Evolutionary conservation across 2,797 vertebrate species (phyloP), one percentile per base, ranked within the genome.

Genomic region (Falco berigora): DNA sequence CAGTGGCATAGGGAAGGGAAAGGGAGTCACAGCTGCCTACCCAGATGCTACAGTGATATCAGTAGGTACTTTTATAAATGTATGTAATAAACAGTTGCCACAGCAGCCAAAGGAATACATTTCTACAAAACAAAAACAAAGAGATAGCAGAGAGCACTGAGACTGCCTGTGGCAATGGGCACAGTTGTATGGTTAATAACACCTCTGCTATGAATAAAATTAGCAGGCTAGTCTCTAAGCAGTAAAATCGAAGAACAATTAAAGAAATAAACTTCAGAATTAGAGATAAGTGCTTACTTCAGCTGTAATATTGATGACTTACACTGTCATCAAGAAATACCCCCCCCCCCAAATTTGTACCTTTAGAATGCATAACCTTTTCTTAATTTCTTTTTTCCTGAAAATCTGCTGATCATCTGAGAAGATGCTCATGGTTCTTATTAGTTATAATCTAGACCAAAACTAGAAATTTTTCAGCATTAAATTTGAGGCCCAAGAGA

Each of bases 81-180:
- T 38, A 78, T 67, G 82, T 63, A 96, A 96, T 97, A 96, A 94
- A 92, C 88, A 94, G 83, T 96, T 95, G 88, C 94, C 94, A 96
- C 88, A 96, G 90, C 88, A 96, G 95, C 95, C 95, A 95, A 92
- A 95, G 86, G 71, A 94, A 94, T 74, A 92, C 74, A 85, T 32
- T 94, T 90, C 55, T 67, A 44, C 84, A 89, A 89, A 95, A 94
- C 77, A 96, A 92, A 94, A 95, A 46, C 59, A 90, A 73, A 92
- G 79, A 74, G 47, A 79, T 1, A 85, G 64, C 64, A 89, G 92
- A 0, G 4, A 94, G 81, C 78, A 34, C 53, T 34, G 92, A 91
- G 88, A 88, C 72, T 77, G 94, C 94, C 90, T 82, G 52, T 44
- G 92, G 95, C 95, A 94, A 77, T 89, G 86, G 94, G 49, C 73